Conservation (phyloP, 2,797 vertebrate species). For the Naso thynnoides region DNA sequence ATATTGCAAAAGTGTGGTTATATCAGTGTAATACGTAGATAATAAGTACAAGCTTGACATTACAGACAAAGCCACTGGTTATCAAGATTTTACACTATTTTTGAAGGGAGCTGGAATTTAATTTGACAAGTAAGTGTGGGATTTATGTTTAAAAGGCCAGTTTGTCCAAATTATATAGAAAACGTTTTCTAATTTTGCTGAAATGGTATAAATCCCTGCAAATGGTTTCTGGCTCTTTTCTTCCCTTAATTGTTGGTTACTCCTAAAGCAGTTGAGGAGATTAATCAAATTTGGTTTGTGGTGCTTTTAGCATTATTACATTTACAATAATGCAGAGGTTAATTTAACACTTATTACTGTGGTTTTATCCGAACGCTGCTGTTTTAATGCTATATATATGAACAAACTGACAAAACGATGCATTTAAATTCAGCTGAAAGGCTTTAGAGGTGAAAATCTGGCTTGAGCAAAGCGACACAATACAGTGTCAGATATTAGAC, state of each 20-base stretch:
- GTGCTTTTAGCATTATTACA: background rate
- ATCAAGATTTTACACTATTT: background rate
- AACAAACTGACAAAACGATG: background rate
- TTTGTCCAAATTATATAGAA: background rate
- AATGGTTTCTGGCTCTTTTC: background rate
- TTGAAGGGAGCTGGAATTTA: background rate
- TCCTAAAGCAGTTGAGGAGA: background rate
- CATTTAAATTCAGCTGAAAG: slow-evolving; percentile 1
- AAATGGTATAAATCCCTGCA: background rate
- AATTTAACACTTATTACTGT: no score
- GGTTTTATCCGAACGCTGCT: slow-evolving; percentile 3
- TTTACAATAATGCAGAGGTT: no score
- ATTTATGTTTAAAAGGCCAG: no score
- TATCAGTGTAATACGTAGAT: slow-evolving; percentile 1
- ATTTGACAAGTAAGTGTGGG: background rate
- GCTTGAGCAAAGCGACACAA: slow-evolving; percentile 26
- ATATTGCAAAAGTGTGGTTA: background rate
- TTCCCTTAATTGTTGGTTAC: no score
- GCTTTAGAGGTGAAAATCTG: slow-evolving; percentile 21
- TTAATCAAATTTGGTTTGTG: background rate
- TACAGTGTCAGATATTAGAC: slow-evolving; percentile 38
- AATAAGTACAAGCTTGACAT: background rate
- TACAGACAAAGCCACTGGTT: background rate
- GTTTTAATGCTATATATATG: slow-evolving; percentile 4
- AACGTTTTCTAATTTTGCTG: background rate